These are phyloP conservation scores for Dasysyrphus albostriatus DNA, from an alignment of 2,888 invertebrate species.

Conservation along the genomic window DNA sequence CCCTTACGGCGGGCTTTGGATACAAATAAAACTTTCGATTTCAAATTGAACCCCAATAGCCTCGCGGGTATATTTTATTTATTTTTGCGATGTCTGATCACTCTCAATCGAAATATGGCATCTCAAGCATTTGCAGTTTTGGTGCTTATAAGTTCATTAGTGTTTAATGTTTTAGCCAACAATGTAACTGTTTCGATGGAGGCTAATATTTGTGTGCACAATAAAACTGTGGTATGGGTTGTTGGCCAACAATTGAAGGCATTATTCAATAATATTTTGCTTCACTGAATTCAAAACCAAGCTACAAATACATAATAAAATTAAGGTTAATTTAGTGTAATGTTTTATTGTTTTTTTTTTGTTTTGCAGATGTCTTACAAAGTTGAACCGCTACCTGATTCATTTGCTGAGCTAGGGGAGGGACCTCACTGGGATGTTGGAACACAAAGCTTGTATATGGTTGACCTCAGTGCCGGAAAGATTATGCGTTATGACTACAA, in stretches of 20 bases:
- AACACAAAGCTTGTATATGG: slow-evolving; percentile 86
- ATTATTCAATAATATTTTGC: slow-evolving; percentile 5
- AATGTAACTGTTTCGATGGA: slow-evolving; percentile 71
- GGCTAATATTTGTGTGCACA: slow-evolving; percentile 67
- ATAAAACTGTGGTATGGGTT: slow-evolving; percentile 73
- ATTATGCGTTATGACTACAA: slow-evolving; percentile 77
- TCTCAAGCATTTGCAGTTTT: slow-evolving; percentile 46
- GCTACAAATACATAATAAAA: neutral
- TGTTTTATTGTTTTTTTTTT: neutral
- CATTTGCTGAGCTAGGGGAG: slow-evolving; percentile 85
- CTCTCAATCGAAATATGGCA: slow-evolving; percentile 69
- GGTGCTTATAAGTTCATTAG: slow-evolving; percentile 42
- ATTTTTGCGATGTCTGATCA: slow-evolving; percentile 30
- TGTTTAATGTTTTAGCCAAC: slow-evolving; percentile 44
- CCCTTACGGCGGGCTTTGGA: slow-evolving; percentile 6
- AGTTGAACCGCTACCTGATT: slow-evolving; percentile 76
- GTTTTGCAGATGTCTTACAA: slow-evolving; percentile 76
- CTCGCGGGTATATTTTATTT: slow-evolving; percentile 22
- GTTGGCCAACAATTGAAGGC: slow-evolving; percentile 17
- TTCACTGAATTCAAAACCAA: neutral
- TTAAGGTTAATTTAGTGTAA: neutral
- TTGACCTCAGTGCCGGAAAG: slow-evolving; percentile 84
- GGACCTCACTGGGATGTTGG: slow-evolving; percentile 87
- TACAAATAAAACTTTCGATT: slow-evolving; percentile 52
- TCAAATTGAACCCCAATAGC: slow-evolving; percentile 27